These are phyloP conservation scores for Tridacna crocea DNA, from an alignment of 2,888 invertebrate genomes.

Conservation along the genomic window DNA sequence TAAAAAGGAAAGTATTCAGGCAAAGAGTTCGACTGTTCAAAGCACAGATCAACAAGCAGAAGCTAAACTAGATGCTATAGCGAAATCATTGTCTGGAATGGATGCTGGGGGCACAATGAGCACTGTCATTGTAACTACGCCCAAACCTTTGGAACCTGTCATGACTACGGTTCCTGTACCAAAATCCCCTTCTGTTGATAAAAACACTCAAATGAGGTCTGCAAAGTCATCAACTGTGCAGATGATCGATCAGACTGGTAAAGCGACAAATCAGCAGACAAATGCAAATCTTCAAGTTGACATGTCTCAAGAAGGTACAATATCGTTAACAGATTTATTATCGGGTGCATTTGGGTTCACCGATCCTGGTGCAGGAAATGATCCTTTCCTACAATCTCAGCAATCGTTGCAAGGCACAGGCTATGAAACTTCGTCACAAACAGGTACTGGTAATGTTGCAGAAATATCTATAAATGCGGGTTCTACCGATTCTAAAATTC, in stretches of 20 bases:
- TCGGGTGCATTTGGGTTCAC: conserved; percentile 7
- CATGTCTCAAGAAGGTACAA: conserved; percentile 22
- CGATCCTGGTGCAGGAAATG: not conserved
- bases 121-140: not conserved
- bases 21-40: not conserved
- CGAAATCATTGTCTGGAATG: not conserved
- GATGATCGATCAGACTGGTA: not conserved
- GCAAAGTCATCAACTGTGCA: conserved; percentile 4
- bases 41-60: conserved; percentile 29
- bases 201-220: not conserved
- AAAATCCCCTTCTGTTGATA: not conserved
- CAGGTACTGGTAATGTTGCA: not conserved
- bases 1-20: no score
- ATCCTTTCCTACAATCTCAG: not conserved
- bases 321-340: conserved; percentile 46
- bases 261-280: not conserved
- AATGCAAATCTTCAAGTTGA: not conserved
- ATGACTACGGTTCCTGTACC: not conserved
- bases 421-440: not conserved
- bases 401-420: not conserved
- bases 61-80: conserved; percentile 34
- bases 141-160: not conserved
- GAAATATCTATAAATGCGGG: not conserved
- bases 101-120: not conserved
- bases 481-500: not conserved